phyloP scores from a whole-genome alignment of 92 coral and sea anemone species.

The Actinernus sp. region DNA sequence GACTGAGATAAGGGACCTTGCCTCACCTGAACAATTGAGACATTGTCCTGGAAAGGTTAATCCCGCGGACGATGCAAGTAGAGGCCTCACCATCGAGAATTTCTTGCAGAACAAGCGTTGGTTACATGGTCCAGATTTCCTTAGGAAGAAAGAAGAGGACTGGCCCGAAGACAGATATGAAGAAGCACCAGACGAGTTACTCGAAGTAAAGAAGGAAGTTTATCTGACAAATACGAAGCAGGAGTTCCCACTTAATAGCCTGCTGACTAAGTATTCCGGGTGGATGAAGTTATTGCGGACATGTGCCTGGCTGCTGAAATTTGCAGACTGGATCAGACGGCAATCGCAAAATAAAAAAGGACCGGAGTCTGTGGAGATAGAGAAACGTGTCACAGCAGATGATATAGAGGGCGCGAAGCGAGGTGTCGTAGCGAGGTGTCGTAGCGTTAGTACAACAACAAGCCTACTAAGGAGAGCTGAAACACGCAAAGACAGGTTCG shows the following conservation, averaged over 20 bases:
- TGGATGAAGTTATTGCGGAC: conserved; percentile 29
- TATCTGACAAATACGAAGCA: too few species aligned
- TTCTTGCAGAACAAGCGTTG: conserved; percentile 17
- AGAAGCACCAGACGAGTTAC: conserved; percentile 5
- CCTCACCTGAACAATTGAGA: conserved; percentile 5
- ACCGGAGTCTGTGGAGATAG: not conserved
- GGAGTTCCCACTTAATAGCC: not conserved
- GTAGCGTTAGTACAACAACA: conserved; percentile 3
- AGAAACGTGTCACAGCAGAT: not conserved
- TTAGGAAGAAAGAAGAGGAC: not conserved
- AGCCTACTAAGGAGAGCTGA: conserved; percentile 8
- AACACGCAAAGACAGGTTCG: conserved; percentile 13
- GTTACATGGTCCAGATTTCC: conserved; percentile 35
- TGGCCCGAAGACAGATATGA: conserved; percentile 44
- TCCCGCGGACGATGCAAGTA: conserved; percentile 38
- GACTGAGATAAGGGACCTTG: conserved; percentile 19
- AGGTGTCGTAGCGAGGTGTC: not conserved
- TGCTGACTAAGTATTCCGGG: conserved; percentile 10
- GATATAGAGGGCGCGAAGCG: not conserved
- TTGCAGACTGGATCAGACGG: conserved; percentile 23
- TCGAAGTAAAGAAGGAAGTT: too few species aligned
- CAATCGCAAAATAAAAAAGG: not conserved
- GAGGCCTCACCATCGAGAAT: conserved; percentile 13
- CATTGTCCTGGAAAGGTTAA: conserved; percentile 21
- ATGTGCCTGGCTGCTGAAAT: conserved; percentile 20